Evolutionary conservation across 1,140 invertebrate species (phyloP), one percentile per base, ranked within the genome.

Genomic region (Bombus pyrosoma): DNA sequence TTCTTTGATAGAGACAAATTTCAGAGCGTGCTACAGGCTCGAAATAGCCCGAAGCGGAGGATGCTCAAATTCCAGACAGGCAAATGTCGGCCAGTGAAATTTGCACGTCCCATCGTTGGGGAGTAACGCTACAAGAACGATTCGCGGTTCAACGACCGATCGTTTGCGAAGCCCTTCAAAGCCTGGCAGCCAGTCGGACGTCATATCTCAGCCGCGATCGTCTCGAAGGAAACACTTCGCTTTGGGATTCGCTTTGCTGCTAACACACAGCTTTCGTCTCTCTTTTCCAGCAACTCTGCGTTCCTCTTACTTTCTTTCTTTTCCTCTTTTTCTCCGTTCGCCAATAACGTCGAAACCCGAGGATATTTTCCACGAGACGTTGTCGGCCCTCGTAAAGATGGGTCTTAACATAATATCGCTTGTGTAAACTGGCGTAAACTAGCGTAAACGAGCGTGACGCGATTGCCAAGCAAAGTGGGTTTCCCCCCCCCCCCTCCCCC

Each of bases 391-490:
- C 78, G 72, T 76, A 69, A 86, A 75, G 59, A 75, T 43, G n/a
- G 47, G 62, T 34, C 79, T 76, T 75, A 86, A 82, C 80, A 32
- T 66, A 81, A 86, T 41, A 86, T 86, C 74, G 41, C 84, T 82
- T 75, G 79, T 81, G 84, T 69, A 86, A 86, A 86, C 84, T 59
- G 84, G 59, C 77, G 77, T 77, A 71, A 84, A 84, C 69, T 74
- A 66, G 78, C 69, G 84, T 68, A 86, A 85, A 86, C 84, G 84
- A 86, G 84, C 79, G 79, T 86, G 84, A 86, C 79, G 84, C 84
- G 79, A 53, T 59, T 28, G 10, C 47, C 37, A 25, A 76, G 41
- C 76, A 68, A 85, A 80, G 66, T 71, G 39, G 37, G 10, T 43
- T 53, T 18, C 39, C 8, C n/a, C 72, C 22, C n/a, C n/a, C n/a